phyloP scores from a whole-genome alignment of 2,113 vertebrate species.

The Puma concolor region DNA sequence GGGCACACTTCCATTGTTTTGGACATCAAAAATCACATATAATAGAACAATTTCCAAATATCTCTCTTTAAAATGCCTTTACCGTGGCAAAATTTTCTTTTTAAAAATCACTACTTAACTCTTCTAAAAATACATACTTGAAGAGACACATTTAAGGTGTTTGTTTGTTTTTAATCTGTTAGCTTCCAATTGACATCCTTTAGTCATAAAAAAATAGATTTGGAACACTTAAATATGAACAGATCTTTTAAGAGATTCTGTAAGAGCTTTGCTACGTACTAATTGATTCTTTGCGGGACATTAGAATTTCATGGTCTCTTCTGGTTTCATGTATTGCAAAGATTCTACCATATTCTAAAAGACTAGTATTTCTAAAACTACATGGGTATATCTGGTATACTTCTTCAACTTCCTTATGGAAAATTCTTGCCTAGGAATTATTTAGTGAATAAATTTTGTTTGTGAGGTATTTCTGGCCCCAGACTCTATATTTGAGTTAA shows the following conservation, averaged over 20 bases:
- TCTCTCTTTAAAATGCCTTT: neutral
- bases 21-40: neutral
- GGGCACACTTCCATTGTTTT: neutral
- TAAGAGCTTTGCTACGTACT: neutral
- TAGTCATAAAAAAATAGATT: neutral
- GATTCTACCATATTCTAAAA: neutral
- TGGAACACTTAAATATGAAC: neutral
- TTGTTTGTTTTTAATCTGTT: neutral
- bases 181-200: neutral
- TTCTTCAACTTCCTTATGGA: neutral
- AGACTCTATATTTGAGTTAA: neutral
- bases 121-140: neutral
- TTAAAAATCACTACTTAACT: neutral
- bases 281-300: neutral
- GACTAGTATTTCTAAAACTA: neutral
- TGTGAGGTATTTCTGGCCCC: neutral
- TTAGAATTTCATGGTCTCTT: neutral
- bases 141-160: neutral
- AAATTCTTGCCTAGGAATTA: slow-evolving; percentile 35
- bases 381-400: neutral
- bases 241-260: neutral
- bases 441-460: neutral
- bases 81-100: neutral
- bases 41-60: neutral
- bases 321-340: neutral